These are phyloP conservation scores for Amphimallon solstitiale DNA, from an alignment of 2,888 invertebrate genomes.

Conservation along the genomic window DNA sequence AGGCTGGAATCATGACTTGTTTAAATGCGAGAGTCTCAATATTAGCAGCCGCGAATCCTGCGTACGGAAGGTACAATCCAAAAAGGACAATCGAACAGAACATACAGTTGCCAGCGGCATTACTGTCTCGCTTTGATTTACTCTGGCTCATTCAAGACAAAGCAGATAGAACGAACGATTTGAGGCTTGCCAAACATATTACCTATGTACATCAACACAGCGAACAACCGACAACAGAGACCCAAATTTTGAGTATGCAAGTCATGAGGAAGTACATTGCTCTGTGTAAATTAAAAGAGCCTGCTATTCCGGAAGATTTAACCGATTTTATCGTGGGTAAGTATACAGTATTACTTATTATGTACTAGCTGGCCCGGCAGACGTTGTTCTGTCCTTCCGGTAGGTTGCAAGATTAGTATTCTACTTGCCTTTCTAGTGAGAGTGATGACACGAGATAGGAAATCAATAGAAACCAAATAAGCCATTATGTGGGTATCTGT, in stretches of 20 bases:
- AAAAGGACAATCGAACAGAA: slow-evolving; percentile 96
- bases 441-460: too few relatives aligned
- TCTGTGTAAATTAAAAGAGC: slow-evolving; percentile 89
- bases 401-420: too few relatives aligned
- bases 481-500: too few relatives aligned
- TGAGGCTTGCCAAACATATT: slow-evolving; percentile 94
- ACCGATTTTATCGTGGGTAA: slow-evolving; percentile 86
- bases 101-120: slow-evolving; percentile 96
- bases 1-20: slow-evolving; percentile 98
- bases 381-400: too few relatives aligned
- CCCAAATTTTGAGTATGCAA: slow-evolving; percentile 87
- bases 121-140: slow-evolving; percentile 95
- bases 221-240: slow-evolving; percentile 82
- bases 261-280: slow-evolving; percentile 93
- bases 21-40: slow-evolving; percentile 98
- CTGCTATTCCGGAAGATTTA: slow-evolving; percentile 85
- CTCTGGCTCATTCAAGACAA: slow-evolving; percentile 94
- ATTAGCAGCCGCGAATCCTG: slow-evolving; percentile 98
- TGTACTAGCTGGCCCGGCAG: too few relatives aligned
- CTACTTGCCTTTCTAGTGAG: too few relatives aligned
- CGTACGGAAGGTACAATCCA: slow-evolving; percentile 97
- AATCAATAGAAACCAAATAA: too few relatives aligned
- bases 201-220: slow-evolving; percentile 96
- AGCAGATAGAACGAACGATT: slow-evolving; percentile 76
- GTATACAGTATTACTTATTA: slow-evolving; percentile 48